These are phyloP conservation scores for Nannobrachium achirus DNA, from an alignment of 2,113 vertebrate species.

Conservation along the genomic window DNA sequence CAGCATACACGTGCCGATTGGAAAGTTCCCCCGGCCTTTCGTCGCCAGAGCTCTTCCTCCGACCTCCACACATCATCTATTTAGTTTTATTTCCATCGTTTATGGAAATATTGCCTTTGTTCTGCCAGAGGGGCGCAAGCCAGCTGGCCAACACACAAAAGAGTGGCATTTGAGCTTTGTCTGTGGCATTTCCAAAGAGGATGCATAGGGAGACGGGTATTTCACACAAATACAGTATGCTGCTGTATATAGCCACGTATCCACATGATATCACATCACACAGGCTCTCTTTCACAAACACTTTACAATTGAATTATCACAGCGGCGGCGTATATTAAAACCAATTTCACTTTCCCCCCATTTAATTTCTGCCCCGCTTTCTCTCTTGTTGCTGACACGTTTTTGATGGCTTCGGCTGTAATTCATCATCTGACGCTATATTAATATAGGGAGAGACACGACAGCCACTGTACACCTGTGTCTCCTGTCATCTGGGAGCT, in stretches of 20 bases:
- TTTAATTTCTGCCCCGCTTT: constrained; percentile 31
- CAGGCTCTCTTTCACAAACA: constrained; percentile 35
- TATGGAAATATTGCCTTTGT: constrained; percentile 58
- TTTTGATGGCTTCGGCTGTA: constrained; percentile 5
- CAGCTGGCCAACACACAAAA: constrained; percentile 48
- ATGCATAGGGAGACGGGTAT: no score
- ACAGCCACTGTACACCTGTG: constrained; percentile 47
- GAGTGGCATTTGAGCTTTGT: constrained; percentile 56
- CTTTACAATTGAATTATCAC: constrained; percentile 40
- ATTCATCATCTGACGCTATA: not conserved
- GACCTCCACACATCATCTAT: constrained; percentile 6
- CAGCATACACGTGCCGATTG: not conserved
- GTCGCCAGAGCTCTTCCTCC: constrained; percentile 5
- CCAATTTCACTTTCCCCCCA: constrained; percentile 17
- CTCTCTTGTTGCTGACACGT: constrained; percentile 20
- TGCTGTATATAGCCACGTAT: constrained; percentile 28
- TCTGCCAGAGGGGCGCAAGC: constrained; percentile 41
- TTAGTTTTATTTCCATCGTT: constrained; percentile 10
- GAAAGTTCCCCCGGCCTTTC: not conserved
- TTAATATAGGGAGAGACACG: not conserved
- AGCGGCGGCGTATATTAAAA: constrained; percentile 35
- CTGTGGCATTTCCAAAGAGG: constrained; percentile 64
- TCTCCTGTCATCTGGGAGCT: constrained; percentile 5
- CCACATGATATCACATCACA: no score
- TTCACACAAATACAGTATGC: constrained; percentile 50